A percentile compares a stretch with the other conserved stretches of the same genome.
These are phyloP conservation scores for Sinocyclocheilus anshuiensis DNA, from an alignment of 2,113 vertebrate genomes.

Conservation along the genomic window DNA sequence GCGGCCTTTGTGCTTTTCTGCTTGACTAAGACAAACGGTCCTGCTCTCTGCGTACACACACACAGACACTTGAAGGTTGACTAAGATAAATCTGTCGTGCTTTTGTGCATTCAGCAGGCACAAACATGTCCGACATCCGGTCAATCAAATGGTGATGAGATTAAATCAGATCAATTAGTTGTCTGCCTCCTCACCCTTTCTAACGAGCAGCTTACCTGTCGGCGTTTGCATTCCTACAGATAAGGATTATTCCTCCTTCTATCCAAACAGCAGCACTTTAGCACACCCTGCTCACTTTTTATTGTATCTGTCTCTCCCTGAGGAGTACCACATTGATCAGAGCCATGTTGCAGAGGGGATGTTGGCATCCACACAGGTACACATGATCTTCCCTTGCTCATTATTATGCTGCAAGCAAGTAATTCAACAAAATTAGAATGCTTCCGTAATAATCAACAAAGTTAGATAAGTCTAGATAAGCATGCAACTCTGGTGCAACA, in stretches of 20 bases:
- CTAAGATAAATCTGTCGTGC: constrained; percentile 48
- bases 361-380: constrained; percentile 51
- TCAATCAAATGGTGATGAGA: constrained; percentile 76
- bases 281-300: not conserved
- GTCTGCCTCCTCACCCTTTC: constrained; percentile 63
- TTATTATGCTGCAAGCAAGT: not conserved
- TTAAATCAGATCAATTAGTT: constrained; percentile 77
- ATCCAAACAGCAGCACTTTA: constrained; percentile 55
- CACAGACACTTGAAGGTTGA: constrained; percentile 36
- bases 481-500: not conserved
- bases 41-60: constrained; percentile 3
- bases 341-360: not conserved
- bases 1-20: constrained; percentile 29
- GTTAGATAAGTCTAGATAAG: not conserved
- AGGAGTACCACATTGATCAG: not conserved
- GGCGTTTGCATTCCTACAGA: constrained; percentile 54
- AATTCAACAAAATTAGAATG: not conserved
- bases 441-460: not conserved
- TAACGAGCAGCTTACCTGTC: constrained; percentile 55
- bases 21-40: constrained; percentile 37
- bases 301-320: not conserved
- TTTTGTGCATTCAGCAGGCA: constrained; percentile 49
- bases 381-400: not conserved
- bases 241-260: constrained; percentile 60
- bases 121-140: constrained; percentile 65